These are phyloP conservation scores for Temnothorax curvispinosus DNA, from an alignment of 1,140 invertebrate species.

Conservation along the genomic window DNA sequence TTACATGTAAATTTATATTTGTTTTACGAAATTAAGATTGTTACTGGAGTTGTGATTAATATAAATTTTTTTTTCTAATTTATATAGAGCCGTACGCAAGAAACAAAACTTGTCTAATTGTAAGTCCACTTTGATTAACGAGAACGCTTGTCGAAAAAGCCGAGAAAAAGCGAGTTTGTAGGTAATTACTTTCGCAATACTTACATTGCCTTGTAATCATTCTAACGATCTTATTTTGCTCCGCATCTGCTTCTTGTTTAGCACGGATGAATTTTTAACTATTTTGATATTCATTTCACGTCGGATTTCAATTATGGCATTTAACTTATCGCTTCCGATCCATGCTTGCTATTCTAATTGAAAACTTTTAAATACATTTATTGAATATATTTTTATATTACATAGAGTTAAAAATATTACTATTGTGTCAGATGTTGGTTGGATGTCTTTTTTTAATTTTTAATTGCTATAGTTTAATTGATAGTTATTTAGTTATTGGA, in stretches of 20 bases:
- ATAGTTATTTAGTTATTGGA: neutral
- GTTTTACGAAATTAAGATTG: neutral
- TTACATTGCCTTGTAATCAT: conserved; percentile 46
- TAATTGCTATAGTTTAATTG: neutral
- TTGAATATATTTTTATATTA: neutral
- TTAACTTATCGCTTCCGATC: neutral
- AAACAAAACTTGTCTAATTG: conserved; percentile 35
- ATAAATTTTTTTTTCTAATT: neutral
- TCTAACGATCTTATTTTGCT: conserved; percentile 45
- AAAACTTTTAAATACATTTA: neutral
- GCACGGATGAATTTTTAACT: neutral
- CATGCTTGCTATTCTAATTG: neutral
- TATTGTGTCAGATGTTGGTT: neutral
- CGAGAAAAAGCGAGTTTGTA: conserved; percentile 36
- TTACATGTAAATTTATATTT: neutral
- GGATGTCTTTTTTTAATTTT: neutral
- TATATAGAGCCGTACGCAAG: neutral
- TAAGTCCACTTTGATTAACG: conserved; percentile 40
- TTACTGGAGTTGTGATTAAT: conserved; percentile 1
- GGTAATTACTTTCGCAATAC: conserved; percentile 51
- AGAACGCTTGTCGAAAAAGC: conserved; percentile 37
- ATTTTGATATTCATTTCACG: conserved; percentile 28
- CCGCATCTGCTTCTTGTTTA: conserved; percentile 31
- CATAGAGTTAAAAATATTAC: neutral
- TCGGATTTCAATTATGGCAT: conserved; percentile 14